Evolutionary conservation across 2,113 vertebrate species (phyloP).

Genomic region (Hemicordylus capensis): DNA sequence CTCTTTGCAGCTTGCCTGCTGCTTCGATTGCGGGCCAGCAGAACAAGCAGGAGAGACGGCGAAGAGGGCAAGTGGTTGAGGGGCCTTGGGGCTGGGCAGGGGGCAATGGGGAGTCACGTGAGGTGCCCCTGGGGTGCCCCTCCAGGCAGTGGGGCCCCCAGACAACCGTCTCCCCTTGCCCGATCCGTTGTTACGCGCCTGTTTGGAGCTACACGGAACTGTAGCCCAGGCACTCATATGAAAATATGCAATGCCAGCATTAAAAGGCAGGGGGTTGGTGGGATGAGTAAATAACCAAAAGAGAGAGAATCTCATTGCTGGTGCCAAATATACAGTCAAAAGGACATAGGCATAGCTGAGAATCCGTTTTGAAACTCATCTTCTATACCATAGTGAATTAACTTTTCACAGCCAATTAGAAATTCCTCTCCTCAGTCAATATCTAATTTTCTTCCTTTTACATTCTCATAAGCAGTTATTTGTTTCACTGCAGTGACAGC

Average conservation of each 20-base stretch:
- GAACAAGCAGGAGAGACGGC: too few relatives aligned
- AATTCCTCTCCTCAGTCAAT: slow-evolving; percentile 53
- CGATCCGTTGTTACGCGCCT: too few relatives aligned
- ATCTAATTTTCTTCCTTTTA: slow-evolving; percentile 63
- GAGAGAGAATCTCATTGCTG: slow-evolving; percentile 9
- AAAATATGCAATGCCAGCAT: not conserved
- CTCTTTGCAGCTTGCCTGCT: too few relatives aligned
- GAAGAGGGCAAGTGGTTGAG: too few relatives aligned
- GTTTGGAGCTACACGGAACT: not conserved
- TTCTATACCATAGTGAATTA: slow-evolving; percentile 44
- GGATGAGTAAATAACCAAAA: not conserved
- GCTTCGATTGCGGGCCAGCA: too few relatives aligned
- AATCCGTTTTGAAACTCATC: slow-evolving; percentile 44
- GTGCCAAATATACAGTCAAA: not conserved
- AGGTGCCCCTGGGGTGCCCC: too few relatives aligned
- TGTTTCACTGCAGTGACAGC: slow-evolving; percentile 23
- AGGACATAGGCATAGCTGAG: slow-evolving; percentile 2
- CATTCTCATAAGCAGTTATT: slow-evolving; percentile 33
- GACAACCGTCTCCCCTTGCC: too few relatives aligned
- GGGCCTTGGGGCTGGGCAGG: too few relatives aligned
- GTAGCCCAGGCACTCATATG: not conserved
- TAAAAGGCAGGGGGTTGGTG: not conserved
- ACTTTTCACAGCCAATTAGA: slow-evolving; percentile 51
- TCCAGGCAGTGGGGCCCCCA: too few relatives aligned
- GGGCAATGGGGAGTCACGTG: too few relatives aligned